A percentile compares a stretch with the other conserved stretches of the same genome.
Conservation (phyloP, 2,888 invertebrate species). For the Eristalinus aeneus region DNA sequence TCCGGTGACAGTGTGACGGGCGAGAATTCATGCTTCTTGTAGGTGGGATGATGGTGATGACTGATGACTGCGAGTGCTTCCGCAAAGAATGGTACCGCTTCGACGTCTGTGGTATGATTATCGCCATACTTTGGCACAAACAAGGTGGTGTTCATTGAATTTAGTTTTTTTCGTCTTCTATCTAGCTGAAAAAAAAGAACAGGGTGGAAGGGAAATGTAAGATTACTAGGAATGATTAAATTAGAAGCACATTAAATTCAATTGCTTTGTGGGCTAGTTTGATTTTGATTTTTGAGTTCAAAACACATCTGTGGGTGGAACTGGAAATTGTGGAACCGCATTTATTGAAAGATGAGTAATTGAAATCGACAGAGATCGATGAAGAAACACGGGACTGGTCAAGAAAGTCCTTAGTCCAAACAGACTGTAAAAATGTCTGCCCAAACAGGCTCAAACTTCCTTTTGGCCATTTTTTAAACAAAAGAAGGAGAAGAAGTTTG, state of each 20-base stretch:
- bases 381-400: too few species aligned
- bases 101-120: conserved; percentile 45
- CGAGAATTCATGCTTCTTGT: conserved; percentile 79
- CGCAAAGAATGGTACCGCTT: conserved; percentile 56
- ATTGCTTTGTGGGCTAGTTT: too few species aligned
- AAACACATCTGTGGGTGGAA: too few species aligned
- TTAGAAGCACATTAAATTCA: background rate
- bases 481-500: too few species aligned
- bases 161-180: background rate
- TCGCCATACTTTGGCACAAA: conserved; percentile 68
- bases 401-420: too few species aligned
- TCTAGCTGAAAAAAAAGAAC: conserved; percentile 5
- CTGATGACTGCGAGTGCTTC: conserved; percentile 69
- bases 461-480: too few species aligned
- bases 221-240: background rate
- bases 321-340: too few species aligned
- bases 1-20: conserved; percentile 85
- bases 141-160: conserved; percentile 67
- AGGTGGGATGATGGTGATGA: conserved; percentile 59
- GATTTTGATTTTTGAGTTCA: too few species aligned
- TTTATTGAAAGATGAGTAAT: too few species aligned
- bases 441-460: too few species aligned
- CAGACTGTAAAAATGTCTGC: too few species aligned
- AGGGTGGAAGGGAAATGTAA: background rate
- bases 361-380: too few species aligned